Percentiles rank a stretch among this genome's conserved stretches.
phyloP scores from a whole-genome alignment of 2,113 vertebrate genomes.

The Sminthopsis crassicaudata region DNA sequence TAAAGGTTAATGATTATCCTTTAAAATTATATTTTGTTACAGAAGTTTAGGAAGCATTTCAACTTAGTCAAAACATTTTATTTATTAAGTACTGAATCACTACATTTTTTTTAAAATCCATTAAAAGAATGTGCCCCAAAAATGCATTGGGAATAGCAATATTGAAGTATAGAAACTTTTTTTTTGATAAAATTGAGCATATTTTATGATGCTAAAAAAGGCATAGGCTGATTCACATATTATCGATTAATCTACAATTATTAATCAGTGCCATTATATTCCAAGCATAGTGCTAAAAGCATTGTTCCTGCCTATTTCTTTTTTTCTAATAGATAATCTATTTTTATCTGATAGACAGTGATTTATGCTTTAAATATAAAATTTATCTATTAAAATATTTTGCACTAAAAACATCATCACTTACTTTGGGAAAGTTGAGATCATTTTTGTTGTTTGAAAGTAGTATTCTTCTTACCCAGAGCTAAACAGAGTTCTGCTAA shows the following conservation, averaged over 20 bases:
- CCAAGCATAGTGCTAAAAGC: not conserved
- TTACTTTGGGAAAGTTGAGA: not conserved
- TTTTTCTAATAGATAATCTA: not conserved
- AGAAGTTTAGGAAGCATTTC: too few species aligned
- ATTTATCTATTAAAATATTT: not conserved
- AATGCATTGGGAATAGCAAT: not conserved
- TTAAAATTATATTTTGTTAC: too few species aligned
- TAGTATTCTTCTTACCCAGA: not conserved
- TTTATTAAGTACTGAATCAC: too few species aligned
- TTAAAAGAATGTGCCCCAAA: not conserved
- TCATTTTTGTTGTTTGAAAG: not conserved
- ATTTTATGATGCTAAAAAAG: not conserved
- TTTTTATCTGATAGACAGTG: not conserved
- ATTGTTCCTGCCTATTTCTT: not conserved
- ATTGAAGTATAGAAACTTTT: not conserved
- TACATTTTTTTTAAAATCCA: not conserved
- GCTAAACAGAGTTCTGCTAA: not conserved
- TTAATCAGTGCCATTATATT: not conserved
- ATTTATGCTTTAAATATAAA: not conserved
- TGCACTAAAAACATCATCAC: not conserved
- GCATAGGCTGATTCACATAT: not conserved
- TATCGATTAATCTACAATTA: not conserved
- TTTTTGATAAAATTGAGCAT: not conserved
- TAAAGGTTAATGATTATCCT: too few species aligned
- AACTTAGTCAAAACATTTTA: too few species aligned